Percentiles rank a stretch among this genome's conserved stretches.
These are phyloP conservation scores for Chiloscyllium punctatum DNA, from an alignment of 2,797 vertebrate species.

Conservation along the genomic window DNA sequence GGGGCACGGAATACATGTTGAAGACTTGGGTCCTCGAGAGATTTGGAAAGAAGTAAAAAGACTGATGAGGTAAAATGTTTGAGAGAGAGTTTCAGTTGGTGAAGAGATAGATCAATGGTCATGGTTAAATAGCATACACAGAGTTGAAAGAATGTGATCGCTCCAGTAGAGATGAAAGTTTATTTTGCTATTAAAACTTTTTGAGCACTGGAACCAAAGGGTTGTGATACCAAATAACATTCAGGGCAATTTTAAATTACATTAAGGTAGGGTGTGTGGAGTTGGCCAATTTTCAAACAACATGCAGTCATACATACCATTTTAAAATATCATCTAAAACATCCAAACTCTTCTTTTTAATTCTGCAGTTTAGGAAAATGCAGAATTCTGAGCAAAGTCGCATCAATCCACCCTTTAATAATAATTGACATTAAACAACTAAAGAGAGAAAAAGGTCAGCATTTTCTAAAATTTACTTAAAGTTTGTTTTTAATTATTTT, in stretches of 20 bases:
- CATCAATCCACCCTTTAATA: neutral
- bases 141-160: neutral
- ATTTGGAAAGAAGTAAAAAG: neutral
- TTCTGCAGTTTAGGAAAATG: neutral
- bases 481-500: neutral
- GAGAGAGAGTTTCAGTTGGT: neutral
- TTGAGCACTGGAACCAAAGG: neutral
- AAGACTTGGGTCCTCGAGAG: neutral
- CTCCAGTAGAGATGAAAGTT: neutral
- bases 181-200: neutral
- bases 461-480: neutral
- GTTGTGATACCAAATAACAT: neutral
- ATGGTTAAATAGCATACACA: neutral
- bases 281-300: neutral
- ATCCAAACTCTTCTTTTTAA: neutral
- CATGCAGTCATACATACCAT: no score
- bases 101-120: neutral
- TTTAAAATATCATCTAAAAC: neutral
- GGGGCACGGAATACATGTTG: neutral
- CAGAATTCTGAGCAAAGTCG: neutral
- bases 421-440: neutral
- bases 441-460: neutral
- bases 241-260: neutral
- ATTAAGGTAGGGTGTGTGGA: neutral
- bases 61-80: neutral